phyloP scores from a whole-genome alignment of 2,797 vertebrate species.

The Lophotriccus pileatus region DNA sequence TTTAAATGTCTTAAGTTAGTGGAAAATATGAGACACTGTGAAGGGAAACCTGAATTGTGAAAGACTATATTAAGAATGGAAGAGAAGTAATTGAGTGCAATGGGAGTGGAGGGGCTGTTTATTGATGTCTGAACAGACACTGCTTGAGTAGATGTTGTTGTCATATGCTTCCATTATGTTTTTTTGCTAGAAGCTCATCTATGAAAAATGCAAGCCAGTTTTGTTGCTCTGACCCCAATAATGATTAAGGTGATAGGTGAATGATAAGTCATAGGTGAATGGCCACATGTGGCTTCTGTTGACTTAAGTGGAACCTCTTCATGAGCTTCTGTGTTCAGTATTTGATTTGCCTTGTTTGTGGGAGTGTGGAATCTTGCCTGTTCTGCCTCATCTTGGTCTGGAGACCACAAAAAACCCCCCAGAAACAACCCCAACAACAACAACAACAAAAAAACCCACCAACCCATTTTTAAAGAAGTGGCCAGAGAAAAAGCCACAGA shows the following conservation, averaged over 20 bases:
- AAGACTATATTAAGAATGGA: background rate
- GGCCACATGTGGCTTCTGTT: slow-evolving; percentile 21
- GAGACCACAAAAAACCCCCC: background rate
- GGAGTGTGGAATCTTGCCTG: background rate
- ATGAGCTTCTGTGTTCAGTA: background rate
- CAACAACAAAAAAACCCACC: background rate
- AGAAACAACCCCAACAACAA: no score
- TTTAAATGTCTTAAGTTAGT: slow-evolving; percentile 12
- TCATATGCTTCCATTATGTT: background rate
- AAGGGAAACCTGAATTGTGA: background rate
- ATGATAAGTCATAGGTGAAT: slow-evolving; percentile 7
- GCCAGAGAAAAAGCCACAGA: slow-evolving; percentile 14
- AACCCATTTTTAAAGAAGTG: background rate
- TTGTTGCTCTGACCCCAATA: background rate
- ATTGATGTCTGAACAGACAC: slow-evolving; percentile 15
- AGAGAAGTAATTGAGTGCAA: slow-evolving; percentile 1
- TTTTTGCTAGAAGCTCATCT: slow-evolving; percentile 24
- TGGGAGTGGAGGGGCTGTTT: background rate
- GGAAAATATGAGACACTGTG: background rate
- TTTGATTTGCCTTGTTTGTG: background rate
- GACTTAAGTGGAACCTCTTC: background rate
- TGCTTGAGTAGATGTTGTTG: background rate
- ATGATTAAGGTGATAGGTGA: background rate
- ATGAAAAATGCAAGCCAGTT: slow-evolving; percentile 24
- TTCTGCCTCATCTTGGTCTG: background rate